phyloP scores from a whole-genome alignment of 2,888 invertebrate genomes.

The Operophtera brumata region DNA sequence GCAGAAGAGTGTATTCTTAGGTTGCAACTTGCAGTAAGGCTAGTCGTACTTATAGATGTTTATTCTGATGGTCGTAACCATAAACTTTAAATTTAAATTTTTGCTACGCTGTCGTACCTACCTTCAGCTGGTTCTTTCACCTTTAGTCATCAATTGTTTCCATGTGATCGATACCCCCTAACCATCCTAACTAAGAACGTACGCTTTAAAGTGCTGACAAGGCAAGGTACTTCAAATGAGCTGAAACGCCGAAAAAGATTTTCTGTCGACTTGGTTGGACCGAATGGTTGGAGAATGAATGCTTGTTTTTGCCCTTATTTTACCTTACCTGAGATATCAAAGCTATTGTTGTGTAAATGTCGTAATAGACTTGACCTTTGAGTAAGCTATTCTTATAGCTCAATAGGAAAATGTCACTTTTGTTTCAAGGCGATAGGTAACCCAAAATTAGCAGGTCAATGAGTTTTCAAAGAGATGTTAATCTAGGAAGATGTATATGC shows the following conservation, averaged over 20 bases:
- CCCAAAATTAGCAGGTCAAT: neutral
- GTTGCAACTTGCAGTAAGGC: no score
- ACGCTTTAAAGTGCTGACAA: neutral
- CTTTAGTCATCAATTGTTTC: neutral
- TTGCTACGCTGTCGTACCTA: no score
- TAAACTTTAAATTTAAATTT: no score
- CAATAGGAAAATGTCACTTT: conserved; percentile 4
- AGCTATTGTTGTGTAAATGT: conserved; percentile 1
- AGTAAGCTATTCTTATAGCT: conserved; percentile 4
- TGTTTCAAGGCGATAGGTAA: neutral
- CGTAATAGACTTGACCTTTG: neutral
- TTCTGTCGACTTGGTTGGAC: neutral
- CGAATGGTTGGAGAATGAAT: neutral
- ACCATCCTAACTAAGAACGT: no score
- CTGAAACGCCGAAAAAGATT: neutral
- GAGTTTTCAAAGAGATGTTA: no score
- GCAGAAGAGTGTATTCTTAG: no score
- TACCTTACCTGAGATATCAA: neutral
- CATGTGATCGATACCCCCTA: no score
- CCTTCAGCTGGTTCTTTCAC: no score
- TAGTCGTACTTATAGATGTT: no score
- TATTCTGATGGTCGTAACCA: no score
- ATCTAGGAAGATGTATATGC: no score
- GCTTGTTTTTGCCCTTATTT: no score
- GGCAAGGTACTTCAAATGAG: neutral